Evolutionary conservation across 1,140 invertebrate genomes (phyloP), one percentile per base, ranked within the genome.

Genomic region (Sycophila sp.): DNA sequence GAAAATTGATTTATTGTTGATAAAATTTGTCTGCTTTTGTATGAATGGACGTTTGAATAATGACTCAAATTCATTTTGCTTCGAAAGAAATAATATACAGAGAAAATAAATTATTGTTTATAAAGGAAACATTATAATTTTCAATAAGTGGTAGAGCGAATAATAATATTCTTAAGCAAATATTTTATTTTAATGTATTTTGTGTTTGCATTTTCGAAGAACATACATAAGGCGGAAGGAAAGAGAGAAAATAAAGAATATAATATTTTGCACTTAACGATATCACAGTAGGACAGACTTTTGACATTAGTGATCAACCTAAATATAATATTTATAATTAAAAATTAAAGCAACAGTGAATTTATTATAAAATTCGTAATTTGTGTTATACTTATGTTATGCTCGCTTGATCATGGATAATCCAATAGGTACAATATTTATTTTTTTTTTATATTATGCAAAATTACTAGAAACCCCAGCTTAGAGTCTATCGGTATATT

Each of bases 211-310:
- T 49, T 22, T 5, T 49, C 11, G 24, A 6, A 22, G 19, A 49
- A 49, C 19, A 49, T 49, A 49, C n/a, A 22, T 49, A 24, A 49
- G 6, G 24, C 40, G 40, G 40, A 42, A 42, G 40, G 5, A 42
- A 8, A 42, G 13, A 42, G 15, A 5, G 15, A 45, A 45, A 49
- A 10, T 24, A 49, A 49, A 10, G 2, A 49, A 49, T 22, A 49
- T 49, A 49, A 22, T 49, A 6, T 22, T 34, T 17, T 58, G 55
- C 32, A 58, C 32, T 58, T 58, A 58, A 36, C n/a, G 36, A 36
- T 58, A 58, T 58, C 55, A 58, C 55, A 58, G 55, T 58, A 58
- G 32, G 32, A 58, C 32, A 58, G 30, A 36, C 55, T 58, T 36
- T 36, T 8, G n/a, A 55, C 19, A 49, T 22, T 49, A 22, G 45